Conservation (phyloP, 2,113 vertebrate genomes). For the Ariopsis seemanni region DNA sequence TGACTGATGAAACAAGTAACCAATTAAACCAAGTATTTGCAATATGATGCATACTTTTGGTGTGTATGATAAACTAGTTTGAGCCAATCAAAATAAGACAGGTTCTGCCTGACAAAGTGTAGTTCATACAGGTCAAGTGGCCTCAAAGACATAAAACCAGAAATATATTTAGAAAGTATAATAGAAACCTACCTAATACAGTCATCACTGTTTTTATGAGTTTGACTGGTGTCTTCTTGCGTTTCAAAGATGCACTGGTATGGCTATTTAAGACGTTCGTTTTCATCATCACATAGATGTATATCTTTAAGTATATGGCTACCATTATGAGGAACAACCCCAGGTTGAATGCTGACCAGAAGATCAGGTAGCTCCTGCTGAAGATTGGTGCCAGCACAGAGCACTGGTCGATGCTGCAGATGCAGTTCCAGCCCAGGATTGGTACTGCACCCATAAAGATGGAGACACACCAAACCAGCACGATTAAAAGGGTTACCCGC, state of each 20-base stretch:
- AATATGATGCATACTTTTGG: background rate
- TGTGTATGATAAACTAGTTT: background rate
- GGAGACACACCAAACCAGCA: conserved; percentile 87
- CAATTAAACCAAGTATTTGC: background rate
- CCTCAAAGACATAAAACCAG: background rate
- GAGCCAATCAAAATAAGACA: no score
- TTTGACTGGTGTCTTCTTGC: conserved; percentile 88
- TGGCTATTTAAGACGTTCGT: conserved; percentile 80
- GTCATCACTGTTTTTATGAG: conserved; percentile 99
- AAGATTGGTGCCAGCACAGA: conserved; percentile 92
- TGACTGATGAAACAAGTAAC: background rate
- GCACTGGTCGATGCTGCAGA: conserved; percentile 84
- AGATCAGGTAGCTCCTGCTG: conserved; percentile 92
- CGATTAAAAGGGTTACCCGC: conserved; percentile 89
- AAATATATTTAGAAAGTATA: background rate
- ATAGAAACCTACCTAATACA: conserved; percentile 84
- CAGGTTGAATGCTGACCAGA: conserved; percentile 91
- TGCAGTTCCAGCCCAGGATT: conserved; percentile 95
- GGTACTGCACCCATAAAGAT: conserved; percentile 94
- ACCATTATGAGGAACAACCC: conserved; percentile 90
- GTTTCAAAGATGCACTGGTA: conserved; percentile 86
- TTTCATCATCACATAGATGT: conserved; percentile 90
- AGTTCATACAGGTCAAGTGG: background rate
- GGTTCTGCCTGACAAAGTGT: background rate
- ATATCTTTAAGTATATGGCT: conserved; percentile 89